Evolutionary conservation across 2,797 vertebrate genomes (phyloP), one percentile per base, ranked within the genome.

Genomic region (Saxicola maurus): DNA sequence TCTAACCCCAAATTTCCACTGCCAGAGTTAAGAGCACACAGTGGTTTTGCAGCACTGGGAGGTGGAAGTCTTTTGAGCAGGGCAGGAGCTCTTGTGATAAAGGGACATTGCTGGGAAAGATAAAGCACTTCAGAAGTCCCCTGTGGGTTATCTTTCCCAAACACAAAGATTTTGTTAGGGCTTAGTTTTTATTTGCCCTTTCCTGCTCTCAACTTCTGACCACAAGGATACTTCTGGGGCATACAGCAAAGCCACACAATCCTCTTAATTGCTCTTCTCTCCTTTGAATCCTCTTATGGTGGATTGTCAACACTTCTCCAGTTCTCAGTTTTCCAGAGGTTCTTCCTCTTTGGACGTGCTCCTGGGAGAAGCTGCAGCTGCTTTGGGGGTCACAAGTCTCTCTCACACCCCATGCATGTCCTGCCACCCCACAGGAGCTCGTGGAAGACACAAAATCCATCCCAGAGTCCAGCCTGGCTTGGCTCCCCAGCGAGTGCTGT

Each of bases 121-220:
- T 88, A 86, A 92, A 85, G 65, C 38, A 7, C 18, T 48, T 60
- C 9, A 33, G 61, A 38, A 75, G 61, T 82, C 66, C 48, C 25
- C 37, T 55, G 14, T 42, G 76, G 25, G 67, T 94, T 95, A 94
- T 94, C 95, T 92, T 89, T 45, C 62, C 86, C 73, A 92, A 92
- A 90, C 93, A 91, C 1, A 1, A 17, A 45, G 82, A 67, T 81
- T 81, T 87, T 5, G 2, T 75, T 49, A 56, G 76, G 82, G 88
- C 91, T 95, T 93, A 92, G 52, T 37, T 92, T 76, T 72, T 82
- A 21, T 94, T 90, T 90, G 82, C 62, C 69, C 76, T 87, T 87
- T 78, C 86, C 76, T 55, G n/a, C 76, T 86, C 37, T 69, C 43
- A 23, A 52, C 31, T 88, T 59, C 77, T 42, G 76, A 52, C 37